Conservation (phyloP, 92 coral and sea anemone species). For the Zoanthus sansibaricus region DNA sequence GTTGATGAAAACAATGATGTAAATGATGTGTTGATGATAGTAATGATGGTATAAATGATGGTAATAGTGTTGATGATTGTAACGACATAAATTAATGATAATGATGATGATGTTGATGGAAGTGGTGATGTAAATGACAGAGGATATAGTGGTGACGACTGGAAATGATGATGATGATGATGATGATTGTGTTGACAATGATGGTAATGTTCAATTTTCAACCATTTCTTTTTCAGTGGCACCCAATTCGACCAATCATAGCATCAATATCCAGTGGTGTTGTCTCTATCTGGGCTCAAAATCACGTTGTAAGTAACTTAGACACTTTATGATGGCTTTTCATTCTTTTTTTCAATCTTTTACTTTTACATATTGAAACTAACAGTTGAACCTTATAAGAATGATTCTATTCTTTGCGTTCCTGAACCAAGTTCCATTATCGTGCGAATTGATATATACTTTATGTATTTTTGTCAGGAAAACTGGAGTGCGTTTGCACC, state of each 20-base stretch:
- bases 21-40: neutral
- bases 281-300: slow-evolving; percentile 99
- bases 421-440: neutral
- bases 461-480: slow-evolving; percentile 70
- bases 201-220: neutral
- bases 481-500: slow-evolving; percentile 99
- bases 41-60: too few species aligned
- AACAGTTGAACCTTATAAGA: neutral
- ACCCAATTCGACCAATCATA: slow-evolving; percentile 98
- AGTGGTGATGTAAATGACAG: neutral
- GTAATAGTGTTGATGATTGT: too few species aligned
- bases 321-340: too few species aligned
- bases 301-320: slow-evolving; percentile 87
- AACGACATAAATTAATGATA: neutral
- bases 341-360: too few species aligned
- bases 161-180: neutral
- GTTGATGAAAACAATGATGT: neutral
- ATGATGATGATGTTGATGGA: neutral
- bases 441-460: neutral
- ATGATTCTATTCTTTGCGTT: neutral
- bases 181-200: neutral
- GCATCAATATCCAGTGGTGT: slow-evolving; percentile 99
- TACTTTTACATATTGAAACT: neutral
- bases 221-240: slow-evolving; percentile 76
- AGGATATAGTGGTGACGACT: too few species aligned